Percentiles rank a stretch among this genome's conserved stretches.
phyloP scores from a whole-genome alignment of 92 coral and sea anemone species.

The Desmophyllum pertusum region DNA sequence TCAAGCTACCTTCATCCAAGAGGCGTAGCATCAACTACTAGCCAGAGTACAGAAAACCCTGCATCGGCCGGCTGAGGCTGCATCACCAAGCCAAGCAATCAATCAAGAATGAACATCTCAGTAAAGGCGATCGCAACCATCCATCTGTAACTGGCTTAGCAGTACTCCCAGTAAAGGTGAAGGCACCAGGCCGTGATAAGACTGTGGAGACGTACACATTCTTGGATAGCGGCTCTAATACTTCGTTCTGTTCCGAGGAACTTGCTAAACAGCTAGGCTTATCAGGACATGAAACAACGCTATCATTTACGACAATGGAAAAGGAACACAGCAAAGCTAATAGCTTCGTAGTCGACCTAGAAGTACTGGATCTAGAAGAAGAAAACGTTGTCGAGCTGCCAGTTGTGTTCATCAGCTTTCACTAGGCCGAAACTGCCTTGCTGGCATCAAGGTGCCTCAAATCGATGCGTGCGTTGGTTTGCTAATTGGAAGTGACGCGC shows the following conservation, averaged over 20 bases:
- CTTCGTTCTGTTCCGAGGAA: constrained; percentile 63
- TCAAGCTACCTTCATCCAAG: constrained; percentile 64
- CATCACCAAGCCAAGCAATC: neutral
- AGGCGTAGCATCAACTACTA: neutral
- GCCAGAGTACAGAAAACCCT: neutral
- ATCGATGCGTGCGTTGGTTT: constrained; percentile 57
- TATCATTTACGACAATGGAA: constrained; percentile 62
- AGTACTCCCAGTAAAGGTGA: constrained; percentile 64
- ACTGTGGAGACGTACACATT: constrained; percentile 32
- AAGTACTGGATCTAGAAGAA: constrained; percentile 1
- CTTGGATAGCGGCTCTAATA: no score
- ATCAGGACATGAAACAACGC: constrained; percentile 28
- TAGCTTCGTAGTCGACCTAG: constrained; percentile 26
- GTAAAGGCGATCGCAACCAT: neutral
- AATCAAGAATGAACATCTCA: neutral
- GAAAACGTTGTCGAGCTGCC: constrained; percentile 33
- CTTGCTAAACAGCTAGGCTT: constrained; percentile 36
- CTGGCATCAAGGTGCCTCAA: constrained; percentile 12
- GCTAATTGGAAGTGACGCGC: constrained; percentile 62
- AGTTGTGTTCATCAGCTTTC: constrained; percentile 50
- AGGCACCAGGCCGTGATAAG: constrained; percentile 31
- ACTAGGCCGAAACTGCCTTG: constrained; percentile 52
- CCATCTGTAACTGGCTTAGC: constrained; percentile 34
- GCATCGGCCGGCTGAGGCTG: neutral
- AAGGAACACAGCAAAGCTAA: constrained; percentile 41